Percentiles rank a stretch among this genome's conserved stretches.
Conservation (phyloP, 2,113 vertebrate genomes). For the Notothenia rossii region DNA sequence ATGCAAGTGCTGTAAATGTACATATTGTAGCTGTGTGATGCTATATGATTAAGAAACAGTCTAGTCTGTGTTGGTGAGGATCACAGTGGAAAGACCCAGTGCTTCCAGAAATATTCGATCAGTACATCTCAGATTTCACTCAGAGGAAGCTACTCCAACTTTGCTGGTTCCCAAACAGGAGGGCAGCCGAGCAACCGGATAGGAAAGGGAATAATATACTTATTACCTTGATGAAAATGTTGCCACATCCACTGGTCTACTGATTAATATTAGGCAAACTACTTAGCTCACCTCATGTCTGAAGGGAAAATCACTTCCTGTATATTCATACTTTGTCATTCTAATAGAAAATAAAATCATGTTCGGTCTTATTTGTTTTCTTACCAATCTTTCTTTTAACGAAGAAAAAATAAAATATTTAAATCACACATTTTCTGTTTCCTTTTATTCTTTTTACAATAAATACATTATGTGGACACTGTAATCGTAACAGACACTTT, state of each 20-base stretch:
- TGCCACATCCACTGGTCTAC: conserved; percentile 75
- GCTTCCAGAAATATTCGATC: conserved; percentile 77
- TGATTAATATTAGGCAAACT: conserved; percentile 77
- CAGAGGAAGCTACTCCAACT: conserved; percentile 57
- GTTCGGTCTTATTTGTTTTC: conserved; percentile 81
- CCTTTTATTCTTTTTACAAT: conserved; percentile 23
- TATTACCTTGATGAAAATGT: conserved; percentile 57
- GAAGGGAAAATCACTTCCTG: conserved; percentile 61
- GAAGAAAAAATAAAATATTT: conserved; percentile 80
- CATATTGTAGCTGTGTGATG: conserved; percentile 79
- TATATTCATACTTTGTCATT: conserved; percentile 65
- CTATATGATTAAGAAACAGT: conserved; percentile 67
- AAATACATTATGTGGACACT: neutral
- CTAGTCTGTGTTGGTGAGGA: conserved; percentile 58
- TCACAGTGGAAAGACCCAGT: conserved; percentile 58
- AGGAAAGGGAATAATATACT: conserved; percentile 62
- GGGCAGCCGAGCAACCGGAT: conserved; percentile 36
- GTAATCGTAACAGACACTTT: neutral
- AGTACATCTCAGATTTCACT: conserved; percentile 55
- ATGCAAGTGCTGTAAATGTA: conserved; percentile 85
- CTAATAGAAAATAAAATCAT: conserved; percentile 67
- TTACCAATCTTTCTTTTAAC: conserved; percentile 81
- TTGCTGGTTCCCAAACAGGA: conserved; percentile 16
- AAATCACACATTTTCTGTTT: conserved; percentile 61
- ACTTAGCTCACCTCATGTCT: conserved; percentile 75